Percentiles rank a stretch among this genome's conserved stretches.
These are phyloP conservation scores for Tetraodon nigroviridis DNA, from an alignment of 2,113 vertebrate genomes.

Conservation along the genomic window DNA sequence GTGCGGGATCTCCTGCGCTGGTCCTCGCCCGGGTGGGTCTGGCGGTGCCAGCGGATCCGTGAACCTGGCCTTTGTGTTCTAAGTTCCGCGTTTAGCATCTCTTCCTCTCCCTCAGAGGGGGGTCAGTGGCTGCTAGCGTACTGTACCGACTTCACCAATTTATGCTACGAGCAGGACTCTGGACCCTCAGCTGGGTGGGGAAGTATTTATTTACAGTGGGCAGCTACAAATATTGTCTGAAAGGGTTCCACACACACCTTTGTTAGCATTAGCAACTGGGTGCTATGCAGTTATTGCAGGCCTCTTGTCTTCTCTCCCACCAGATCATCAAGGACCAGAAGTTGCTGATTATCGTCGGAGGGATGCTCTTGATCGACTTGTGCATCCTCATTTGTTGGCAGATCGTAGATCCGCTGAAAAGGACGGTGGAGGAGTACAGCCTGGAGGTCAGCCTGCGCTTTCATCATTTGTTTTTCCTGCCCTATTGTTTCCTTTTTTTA, in stretches of 20 bases:
- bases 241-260: constrained; percentile 8
- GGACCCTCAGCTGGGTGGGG: constrained; percentile 8
- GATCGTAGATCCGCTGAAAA: constrained; percentile 94
- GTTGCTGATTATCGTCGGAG: constrained; percentile 95
- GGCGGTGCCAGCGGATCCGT: neutral
- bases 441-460: constrained; percentile 84
- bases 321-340: constrained; percentile 99
- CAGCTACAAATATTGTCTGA: constrained; percentile 26
- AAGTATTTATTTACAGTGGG: constrained; percentile 36
- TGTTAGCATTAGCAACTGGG: constrained; percentile 24
- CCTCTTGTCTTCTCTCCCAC: constrained; percentile 37
- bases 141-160: constrained; percentile 38
- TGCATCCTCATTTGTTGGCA: constrained; percentile 99
- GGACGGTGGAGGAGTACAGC: constrained; percentile 96
- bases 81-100: constrained; percentile 13
- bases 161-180: constrained; percentile 21
- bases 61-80: neutral
- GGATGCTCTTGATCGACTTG: constrained; percentile 98
- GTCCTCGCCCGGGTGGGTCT: neutral
- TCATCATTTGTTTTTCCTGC: neutral
- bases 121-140: constrained; percentile 39
- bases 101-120: constrained; percentile 1
- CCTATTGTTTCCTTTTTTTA: neutral
- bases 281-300: constrained; percentile 20
- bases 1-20: constrained; percentile 19